phyloP scores from a whole-genome alignment of 2,888 invertebrate genomes.

The Herminia tarsipennalis region DNA sequence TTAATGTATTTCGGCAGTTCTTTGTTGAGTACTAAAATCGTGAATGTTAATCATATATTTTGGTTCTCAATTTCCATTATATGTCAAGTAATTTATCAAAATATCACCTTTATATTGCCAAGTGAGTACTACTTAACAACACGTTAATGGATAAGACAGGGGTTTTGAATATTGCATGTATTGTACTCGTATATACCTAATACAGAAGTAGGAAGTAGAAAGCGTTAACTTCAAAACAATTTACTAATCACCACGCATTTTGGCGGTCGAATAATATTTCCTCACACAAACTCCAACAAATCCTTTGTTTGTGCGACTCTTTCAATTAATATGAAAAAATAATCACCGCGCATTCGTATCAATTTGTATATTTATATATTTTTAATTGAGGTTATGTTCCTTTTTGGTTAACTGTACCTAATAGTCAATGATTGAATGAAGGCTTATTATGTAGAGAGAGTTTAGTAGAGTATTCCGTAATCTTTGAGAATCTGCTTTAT shows the following conservation, averaged over 20 bases:
- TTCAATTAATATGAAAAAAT: slow-evolving; percentile 17
- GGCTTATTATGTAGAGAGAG: slow-evolving; percentile 10
- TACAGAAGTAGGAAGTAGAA: slow-evolving; percentile 13
- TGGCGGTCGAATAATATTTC: slow-evolving; percentile 41
- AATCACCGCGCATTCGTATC: neutral
- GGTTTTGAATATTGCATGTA: too few species aligned
- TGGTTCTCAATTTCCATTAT: too few species aligned
- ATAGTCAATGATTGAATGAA: slow-evolving; percentile 18
- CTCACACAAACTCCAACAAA: slow-evolving; percentile 24
- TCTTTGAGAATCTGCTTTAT: too few species aligned
- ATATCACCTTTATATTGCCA: too few species aligned
- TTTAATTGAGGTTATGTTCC: neutral
- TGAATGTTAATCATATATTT: too few species aligned
- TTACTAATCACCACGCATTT: slow-evolving; percentile 8
- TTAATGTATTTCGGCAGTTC: too few species aligned
- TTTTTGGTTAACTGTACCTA: slow-evolving; percentile 22
- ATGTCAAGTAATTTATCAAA: too few species aligned
- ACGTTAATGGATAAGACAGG: too few species aligned
- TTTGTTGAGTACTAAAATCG: too few species aligned
- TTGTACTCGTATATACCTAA: too few species aligned
- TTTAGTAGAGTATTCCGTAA: too few species aligned
- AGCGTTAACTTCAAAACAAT: slow-evolving; percentile 2
- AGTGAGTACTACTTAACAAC: too few species aligned
- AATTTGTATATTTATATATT: slow-evolving; percentile 1
- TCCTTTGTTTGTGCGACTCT: slow-evolving; percentile 20